Evolutionary conservation across 2,113 vertebrate species (phyloP), one percentile per base, ranked within the genome.

Genomic region (Gallinago jamesoni): DNA sequence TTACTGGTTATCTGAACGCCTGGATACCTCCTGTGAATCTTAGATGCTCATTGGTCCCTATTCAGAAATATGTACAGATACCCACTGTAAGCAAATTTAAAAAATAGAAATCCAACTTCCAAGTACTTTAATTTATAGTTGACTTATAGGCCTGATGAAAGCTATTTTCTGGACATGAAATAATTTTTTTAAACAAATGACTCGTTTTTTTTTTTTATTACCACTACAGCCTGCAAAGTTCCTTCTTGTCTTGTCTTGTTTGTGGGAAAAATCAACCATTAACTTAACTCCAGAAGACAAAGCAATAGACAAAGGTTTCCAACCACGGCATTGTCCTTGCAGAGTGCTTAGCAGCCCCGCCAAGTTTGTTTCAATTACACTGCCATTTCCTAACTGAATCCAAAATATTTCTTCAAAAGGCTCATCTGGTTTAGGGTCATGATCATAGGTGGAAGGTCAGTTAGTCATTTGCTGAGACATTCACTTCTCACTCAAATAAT

Each of bases 401-500:
- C 73, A 73, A 81, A 87, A 95, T 75, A 68, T 89, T 85, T 31
- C 91, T 94, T 89, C 74, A 50, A 95, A 96, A 91, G 81, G 39
- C 48, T 94, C 60, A 4, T 83, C 89, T 91, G 93, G 45, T 63
- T 88, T 82, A 67, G 90, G 89, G 79, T 91, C 93, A 63, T 0
- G 88, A 76, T 89, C 93, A 73, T n/a, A 76, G 83, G 78, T 90
- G 68, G 90, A 41, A 97, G 92, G 90, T 94, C 93, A 73, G 57
- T 41, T 23, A 80, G 84, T 69, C 84, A 79, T 85, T 91, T 91
- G 80, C 91, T 48, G 57, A 91, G 84, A 87, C 43, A 22, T 83
- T 94, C 15, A 28, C 79, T 68, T 88, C 94, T 92, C 84, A 84
- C 84, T 84, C 87, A 43, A 95, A 95, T 86, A 87, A 95, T 93